Evolutionary conservation across 2,888 invertebrate genomes (phyloP).

Genomic region (Noctua fimbriata): DNA sequence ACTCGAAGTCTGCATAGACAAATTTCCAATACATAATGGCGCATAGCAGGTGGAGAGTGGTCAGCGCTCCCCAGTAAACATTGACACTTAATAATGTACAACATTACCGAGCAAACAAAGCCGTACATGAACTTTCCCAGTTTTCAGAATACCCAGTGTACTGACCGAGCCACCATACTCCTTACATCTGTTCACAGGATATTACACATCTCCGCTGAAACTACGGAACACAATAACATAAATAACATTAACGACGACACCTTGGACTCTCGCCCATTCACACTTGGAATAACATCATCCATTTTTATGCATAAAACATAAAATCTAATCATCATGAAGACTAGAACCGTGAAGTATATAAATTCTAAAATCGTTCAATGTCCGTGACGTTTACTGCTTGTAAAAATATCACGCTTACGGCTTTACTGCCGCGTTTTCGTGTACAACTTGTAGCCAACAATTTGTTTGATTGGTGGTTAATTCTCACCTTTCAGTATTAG

Average conservation of each 20-base stretch:
- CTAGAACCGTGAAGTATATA: constrained; percentile 61
- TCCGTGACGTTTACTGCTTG: constrained; percentile 71
- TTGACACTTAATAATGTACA: constrained; percentile 1
- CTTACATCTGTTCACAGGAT: constrained; percentile 30
- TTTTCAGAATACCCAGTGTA: neutral
- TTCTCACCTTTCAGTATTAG: constrained; percentile 1
- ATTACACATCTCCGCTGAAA: constrained; percentile 25
- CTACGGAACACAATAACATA: constrained; percentile 43
- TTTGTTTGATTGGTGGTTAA: constrained; percentile 20
- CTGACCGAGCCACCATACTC: neutral
- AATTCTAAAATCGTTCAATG: constrained; percentile 71
- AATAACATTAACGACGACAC: constrained; percentile 56
- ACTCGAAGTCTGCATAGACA: neutral
- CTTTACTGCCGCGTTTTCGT: constrained; percentile 41
- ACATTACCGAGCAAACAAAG: neutral
- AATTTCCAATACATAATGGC: neutral
- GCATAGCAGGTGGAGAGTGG: neutral
- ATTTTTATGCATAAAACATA: constrained; percentile 62
- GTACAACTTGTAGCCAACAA: constrained; percentile 34
- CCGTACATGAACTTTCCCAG: neutral
- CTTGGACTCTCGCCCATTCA: constrained; percentile 62
- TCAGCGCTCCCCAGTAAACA: neutral
- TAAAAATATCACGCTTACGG: constrained; percentile 74
- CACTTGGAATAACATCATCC: constrained; percentile 58
- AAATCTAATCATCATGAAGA: constrained; percentile 57